Conservation (phyloP, 2,113 vertebrate species). For the Camelus dromedarius region DNA sequence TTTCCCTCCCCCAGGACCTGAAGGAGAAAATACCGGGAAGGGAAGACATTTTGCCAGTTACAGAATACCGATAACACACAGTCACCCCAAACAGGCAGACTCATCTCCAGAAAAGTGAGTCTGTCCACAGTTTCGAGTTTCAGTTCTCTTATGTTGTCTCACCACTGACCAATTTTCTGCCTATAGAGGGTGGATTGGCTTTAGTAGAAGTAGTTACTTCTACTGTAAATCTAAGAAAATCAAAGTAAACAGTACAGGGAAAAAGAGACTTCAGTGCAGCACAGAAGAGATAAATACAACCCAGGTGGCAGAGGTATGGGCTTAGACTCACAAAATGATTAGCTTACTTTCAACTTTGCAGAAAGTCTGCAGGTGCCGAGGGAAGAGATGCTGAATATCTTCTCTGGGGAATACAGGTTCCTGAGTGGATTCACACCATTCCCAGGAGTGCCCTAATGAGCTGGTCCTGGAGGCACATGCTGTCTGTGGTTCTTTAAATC, state of each 20-base stretch:
- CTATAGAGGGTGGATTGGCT: background rate
- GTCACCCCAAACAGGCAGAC: background rate
- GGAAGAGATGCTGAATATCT: background rate
- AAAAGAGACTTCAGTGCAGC: background rate
- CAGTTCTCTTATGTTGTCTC: constrained; percentile 66
- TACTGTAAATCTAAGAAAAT: constrained; percentile 45
- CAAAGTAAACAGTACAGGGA: background rate
- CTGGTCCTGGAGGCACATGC: background rate
- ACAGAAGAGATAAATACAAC: background rate
- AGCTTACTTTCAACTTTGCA: background rate
- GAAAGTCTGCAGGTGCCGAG: background rate
- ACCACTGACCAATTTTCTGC: constrained; percentile 55
- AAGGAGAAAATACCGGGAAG: constrained; percentile 9
- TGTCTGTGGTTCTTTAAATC: background rate
- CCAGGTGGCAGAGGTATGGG: background rate
- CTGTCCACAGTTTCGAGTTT: constrained; percentile 69
- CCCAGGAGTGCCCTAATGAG: background rate
- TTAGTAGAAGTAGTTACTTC: background rate
- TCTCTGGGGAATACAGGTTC: background rate
- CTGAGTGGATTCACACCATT: background rate
- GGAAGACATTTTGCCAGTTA: background rate
- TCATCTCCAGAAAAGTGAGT: constrained; percentile 76
- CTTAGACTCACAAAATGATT: background rate
- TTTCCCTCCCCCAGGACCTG: background rate
- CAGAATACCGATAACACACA: background rate